Conservation (phyloP, 2,888 invertebrate genomes). For the Lottia scabra region DNA sequence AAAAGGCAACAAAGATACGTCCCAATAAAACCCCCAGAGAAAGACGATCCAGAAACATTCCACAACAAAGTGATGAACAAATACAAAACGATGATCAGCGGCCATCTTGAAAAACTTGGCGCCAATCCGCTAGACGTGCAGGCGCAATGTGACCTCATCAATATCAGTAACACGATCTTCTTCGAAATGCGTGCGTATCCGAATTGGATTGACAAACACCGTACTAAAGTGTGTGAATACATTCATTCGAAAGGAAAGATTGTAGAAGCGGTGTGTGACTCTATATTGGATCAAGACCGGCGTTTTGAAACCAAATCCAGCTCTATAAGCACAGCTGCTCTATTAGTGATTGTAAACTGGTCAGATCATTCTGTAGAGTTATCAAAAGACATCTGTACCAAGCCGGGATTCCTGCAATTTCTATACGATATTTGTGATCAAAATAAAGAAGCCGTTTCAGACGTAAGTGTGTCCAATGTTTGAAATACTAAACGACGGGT, state of each 20-base stretch:
- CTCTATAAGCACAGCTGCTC: not conserved
- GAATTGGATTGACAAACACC: not conserved
- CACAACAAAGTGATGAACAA: too few relatives aligned
- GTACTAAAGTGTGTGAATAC: not conserved
- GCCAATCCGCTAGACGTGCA: too few relatives aligned
- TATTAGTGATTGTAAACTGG: not conserved
- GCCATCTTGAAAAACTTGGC: too few relatives aligned
- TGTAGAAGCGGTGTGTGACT: not conserved
- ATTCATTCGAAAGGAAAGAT: not conserved
- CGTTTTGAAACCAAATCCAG: not conserved
- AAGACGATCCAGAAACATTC: too few relatives aligned
- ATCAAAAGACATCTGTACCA: not conserved
- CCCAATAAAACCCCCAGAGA: too few relatives aligned
- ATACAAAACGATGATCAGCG: too few relatives aligned
- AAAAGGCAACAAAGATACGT: too few relatives aligned
- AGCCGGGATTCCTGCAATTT: not conserved
- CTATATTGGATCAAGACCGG: not conserved
- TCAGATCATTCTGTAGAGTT: not conserved
- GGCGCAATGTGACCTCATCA: too few relatives aligned
- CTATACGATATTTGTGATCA: not conserved
- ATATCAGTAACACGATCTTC: too few relatives aligned
- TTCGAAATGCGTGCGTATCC: too few relatives aligned
- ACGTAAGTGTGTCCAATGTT: not conserved
- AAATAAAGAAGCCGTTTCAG: not conserved
- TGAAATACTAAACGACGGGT: too few relatives aligned